Percentiles rank a stretch among this genome's conserved stretches.
These are phyloP conservation scores for Euthynnus affinis DNA, from an alignment of 2,797 vertebrate genomes.

Conservation along the genomic window DNA sequence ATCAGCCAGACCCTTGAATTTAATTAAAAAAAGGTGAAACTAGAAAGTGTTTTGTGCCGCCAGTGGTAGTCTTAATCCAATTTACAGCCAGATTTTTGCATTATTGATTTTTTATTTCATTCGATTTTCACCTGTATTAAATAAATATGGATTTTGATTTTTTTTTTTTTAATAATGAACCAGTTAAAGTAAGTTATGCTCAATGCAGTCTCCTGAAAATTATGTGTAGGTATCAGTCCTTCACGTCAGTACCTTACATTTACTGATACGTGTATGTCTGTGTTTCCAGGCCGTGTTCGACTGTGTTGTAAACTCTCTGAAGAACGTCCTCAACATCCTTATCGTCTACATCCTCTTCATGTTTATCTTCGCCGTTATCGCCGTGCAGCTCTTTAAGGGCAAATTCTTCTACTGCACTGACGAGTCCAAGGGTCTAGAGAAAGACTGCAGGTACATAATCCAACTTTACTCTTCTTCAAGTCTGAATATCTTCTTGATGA, in stretches of 20 bases:
- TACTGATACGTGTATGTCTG: not conserved
- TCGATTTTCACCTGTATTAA: no score
- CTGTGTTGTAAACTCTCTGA: slow-evolving; percentile 98
- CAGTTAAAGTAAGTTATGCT: not conserved
- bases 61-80: no score
- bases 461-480: not conserved
- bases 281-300: slow-evolving; percentile 94
- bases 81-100: no score
- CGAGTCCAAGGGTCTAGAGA: slow-evolving; percentile 95
- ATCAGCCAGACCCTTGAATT: no score
- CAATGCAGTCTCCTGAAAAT: not conserved
- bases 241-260: not conserved
- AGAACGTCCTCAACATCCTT: slow-evolving; percentile 98
- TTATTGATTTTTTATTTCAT: no score
- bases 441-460: slow-evolving; percentile 92
- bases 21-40: no score
- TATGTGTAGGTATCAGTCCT: not conserved
- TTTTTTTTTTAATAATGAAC: no score
- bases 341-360: slow-evolving; percentile 99
- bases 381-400: slow-evolving; percentile 98
- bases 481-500: not conserved
- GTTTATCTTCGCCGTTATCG: slow-evolving; percentile 99
- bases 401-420: slow-evolving; percentile 99
- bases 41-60: no score
- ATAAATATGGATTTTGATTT: no score